Conservation (phyloP, 2,113 vertebrate genomes). For the Lepidiolamprologus cunningtoni region DNA sequence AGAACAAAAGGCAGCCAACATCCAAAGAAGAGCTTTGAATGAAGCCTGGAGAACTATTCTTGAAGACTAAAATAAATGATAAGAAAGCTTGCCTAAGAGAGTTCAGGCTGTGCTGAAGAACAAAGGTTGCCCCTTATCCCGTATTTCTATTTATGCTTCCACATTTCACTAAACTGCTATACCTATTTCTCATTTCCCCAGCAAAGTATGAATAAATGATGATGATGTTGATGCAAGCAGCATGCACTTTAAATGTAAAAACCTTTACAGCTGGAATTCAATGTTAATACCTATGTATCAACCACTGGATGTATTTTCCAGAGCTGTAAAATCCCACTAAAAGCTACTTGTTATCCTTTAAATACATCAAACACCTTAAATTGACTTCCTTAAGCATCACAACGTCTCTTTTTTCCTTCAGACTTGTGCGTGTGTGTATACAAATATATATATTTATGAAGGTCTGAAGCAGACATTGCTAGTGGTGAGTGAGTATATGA, state of each 20-base stretch:
- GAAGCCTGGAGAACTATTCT: neutral
- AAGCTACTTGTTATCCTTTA: neutral
- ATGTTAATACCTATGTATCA: neutral
- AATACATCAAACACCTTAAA: neutral
- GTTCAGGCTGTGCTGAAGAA: neutral
- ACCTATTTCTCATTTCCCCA: neutral
- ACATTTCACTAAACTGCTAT: neutral
- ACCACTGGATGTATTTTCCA: neutral
- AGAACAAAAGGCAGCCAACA: neutral
- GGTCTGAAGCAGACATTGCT: neutral
- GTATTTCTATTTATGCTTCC: neutral
- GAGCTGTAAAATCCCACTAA: neutral
- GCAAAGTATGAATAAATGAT: neutral
- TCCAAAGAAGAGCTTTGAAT: neutral
- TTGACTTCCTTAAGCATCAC: neutral
- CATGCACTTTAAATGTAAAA: neutral
- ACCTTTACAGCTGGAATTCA: neutral
- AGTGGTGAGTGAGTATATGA: neutral
- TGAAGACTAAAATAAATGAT: neutral
- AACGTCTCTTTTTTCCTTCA: neutral
- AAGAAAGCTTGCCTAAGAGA: neutral
- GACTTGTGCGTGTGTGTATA: neutral
- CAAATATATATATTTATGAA: neutral
- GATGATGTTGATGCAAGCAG: neutral
- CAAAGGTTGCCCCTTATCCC: neutral